Conservation (phyloP, 2,888 invertebrate genomes). For the Cephus runcator region DNA sequence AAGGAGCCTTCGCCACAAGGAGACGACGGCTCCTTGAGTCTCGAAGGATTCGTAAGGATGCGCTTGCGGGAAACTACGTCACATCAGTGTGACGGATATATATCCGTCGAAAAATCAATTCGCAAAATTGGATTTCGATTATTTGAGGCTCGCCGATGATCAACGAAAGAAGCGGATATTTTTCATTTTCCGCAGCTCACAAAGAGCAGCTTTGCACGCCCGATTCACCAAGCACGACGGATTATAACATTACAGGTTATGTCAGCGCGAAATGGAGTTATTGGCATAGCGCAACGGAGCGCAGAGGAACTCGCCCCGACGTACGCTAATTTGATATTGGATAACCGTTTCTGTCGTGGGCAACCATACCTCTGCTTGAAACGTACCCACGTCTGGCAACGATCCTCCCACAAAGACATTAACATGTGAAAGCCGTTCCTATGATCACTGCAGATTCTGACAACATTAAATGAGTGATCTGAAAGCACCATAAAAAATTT, state of each 20-base stretch:
- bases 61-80: neutral
- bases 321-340: conserved; percentile 41
- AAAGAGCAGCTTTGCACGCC: conserved; percentile 5
- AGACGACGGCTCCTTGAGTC: neutral
- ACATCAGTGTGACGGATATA: too few relatives aligned
- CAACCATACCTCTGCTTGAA: neutral
- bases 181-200: conserved; percentile 6
- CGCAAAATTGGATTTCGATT: conserved; percentile 7
- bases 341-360: conserved; percentile 30
- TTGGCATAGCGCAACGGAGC: conserved; percentile 8
- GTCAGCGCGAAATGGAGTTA: conserved; percentile 10
- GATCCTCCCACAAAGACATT: conserved; percentile 14
- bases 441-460: too few relatives aligned
- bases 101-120: neutral
- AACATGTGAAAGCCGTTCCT: conserved; percentile 9
- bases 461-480: too few relatives aligned
- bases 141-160: neutral
- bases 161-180: neutral
- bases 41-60: neutral
- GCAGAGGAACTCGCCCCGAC: conserved; percentile 32
- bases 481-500: neutral
- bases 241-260: conserved; percentile 31
- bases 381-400: conserved; percentile 2
- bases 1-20: neutral
- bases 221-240: conserved; percentile 7